phyloP scores from a whole-genome alignment of 2,113 vertebrate species.

The Tylochromis polylepis region DNA sequence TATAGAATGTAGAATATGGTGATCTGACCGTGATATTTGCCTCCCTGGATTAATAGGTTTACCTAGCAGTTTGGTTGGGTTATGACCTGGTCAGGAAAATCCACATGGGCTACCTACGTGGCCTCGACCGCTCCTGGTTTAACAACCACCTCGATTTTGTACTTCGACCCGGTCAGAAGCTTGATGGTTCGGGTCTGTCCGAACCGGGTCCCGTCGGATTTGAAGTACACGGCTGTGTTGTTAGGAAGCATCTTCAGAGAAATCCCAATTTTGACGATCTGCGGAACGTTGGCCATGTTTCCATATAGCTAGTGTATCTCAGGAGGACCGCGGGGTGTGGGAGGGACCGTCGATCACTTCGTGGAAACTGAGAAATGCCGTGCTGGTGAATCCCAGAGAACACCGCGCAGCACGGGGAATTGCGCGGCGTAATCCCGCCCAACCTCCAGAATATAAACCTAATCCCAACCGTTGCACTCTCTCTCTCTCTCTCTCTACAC shows the following conservation, averaged over 20 bases:
- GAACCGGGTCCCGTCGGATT: constrained; percentile 92
- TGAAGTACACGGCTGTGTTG: constrained; percentile 89
- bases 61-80: neutral
- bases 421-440: constrained; percentile 39
- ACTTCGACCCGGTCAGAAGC: constrained; percentile 92
- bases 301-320: neutral
- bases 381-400: neutral
- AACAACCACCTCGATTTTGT: constrained; percentile 87
- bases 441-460: constrained; percentile 1
- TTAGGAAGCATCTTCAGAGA: constrained; percentile 91
- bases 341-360: neutral
- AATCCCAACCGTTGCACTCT: constrained; percentile 36
- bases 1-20: neutral
- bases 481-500: neutral
- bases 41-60: neutral
- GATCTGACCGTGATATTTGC: neutral
- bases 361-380: neutral
- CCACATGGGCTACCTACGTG: constrained; percentile 78
- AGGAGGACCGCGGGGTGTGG: neutral
- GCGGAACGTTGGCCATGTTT: constrained; percentile 85
- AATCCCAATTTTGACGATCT: constrained; percentile 85
- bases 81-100: neutral
- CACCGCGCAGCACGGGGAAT: neutral
- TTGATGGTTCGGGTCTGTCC: constrained; percentile 96
- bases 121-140: constrained; percentile 86